Evolutionary conservation across 1,140 invertebrate genomes (phyloP), one percentile per base, ranked within the genome.

Genomic region (Heterodera carotae): DNA sequence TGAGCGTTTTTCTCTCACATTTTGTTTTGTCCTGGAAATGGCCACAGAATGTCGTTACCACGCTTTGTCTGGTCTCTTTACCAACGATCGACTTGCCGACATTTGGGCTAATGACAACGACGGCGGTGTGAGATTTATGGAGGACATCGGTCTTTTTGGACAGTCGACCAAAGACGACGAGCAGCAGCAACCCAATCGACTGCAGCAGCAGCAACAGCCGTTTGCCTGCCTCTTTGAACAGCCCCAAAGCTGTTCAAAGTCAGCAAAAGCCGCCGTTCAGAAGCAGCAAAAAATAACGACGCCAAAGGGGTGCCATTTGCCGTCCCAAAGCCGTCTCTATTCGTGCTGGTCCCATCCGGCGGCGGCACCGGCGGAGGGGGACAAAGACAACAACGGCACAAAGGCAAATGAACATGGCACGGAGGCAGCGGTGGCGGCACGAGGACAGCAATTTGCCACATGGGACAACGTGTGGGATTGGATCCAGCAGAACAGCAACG

Each of bases 381-480:
- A 72, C 2, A 31, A 59, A n/a, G 43, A 64, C 53, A 74, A 73
- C 71, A 62, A 64, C 56, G 64, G 36, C 25, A 36, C 2, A 43
- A 43, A 29, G 53, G 4, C 33, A 33, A 60, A 56, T 25, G 48
- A 73, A 62, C 27, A 73, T n/a, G n/a, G 64, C 56, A 74, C 33
- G 25, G 53, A 29, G 33, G 6, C 62, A 10, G 62, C 1, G 33
- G 62, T 25, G 31, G 48, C 12, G 48, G 48, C 12, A 56, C 15
- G 48, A 56, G 18, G 48, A 56, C 48, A 56, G 48, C 62, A 66
- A 10, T 66, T 66, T 27, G 15, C 62, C 6, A 34, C 62, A 0
- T 66, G 72, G 72, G 64, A 64, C 56, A 74, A 74, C 64, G 64
- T 74, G 34, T 74, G 72, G 72, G 72, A 74, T 25, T 74, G 72